Evolutionary conservation across 2,888 invertebrate genomes (phyloP).

Genomic region (Spodoptera exigua): DNA sequence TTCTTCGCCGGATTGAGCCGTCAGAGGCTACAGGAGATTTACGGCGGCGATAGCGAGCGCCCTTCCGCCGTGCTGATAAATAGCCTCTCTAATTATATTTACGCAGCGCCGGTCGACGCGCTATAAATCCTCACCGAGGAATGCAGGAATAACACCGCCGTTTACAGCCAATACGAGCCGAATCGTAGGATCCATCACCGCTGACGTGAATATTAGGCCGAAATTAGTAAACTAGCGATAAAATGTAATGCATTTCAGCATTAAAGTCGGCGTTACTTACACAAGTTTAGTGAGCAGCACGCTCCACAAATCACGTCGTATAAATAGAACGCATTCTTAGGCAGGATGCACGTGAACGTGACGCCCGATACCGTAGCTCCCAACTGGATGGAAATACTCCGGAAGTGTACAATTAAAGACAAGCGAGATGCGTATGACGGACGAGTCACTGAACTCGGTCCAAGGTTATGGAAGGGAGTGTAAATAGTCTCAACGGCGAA

Average conservation of each 20-base stretch:
- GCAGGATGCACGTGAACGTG: constrained; percentile 77
- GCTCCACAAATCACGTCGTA: constrained; percentile 53
- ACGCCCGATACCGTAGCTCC: constrained; percentile 74
- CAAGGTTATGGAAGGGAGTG: constrained; percentile 82
- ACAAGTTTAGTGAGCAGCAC: constrained; percentile 43
- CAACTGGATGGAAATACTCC: constrained; percentile 78
- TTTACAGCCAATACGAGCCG: constrained; percentile 73
- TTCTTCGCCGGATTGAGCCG: constrained; percentile 84
- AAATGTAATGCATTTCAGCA: constrained; percentile 69
- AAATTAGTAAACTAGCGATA: constrained; percentile 75
- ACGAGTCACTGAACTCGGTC: constrained; percentile 79
- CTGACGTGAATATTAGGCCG: constrained; percentile 73
- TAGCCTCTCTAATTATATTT: constrained; percentile 88
- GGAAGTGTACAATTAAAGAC: constrained; percentile 80
- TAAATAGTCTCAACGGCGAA: constrained; percentile 72
- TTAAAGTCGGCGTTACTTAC: constrained; percentile 58
- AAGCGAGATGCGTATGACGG: constrained; percentile 68
- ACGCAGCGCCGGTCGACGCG: constrained; percentile 84
- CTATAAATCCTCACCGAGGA: constrained; percentile 81
- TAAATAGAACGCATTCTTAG: constrained; percentile 64
- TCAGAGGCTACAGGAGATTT: constrained; percentile 82
- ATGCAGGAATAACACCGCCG: constrained; percentile 81
- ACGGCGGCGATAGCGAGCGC: constrained; percentile 83
- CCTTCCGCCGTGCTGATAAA: constrained; percentile 87
- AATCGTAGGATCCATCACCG: constrained; percentile 73